These are phyloP conservation scores for Notoglanidium macrostoma DNA, from an alignment of 2,797 vertebrate genomes.

Conservation along the genomic window DNA sequence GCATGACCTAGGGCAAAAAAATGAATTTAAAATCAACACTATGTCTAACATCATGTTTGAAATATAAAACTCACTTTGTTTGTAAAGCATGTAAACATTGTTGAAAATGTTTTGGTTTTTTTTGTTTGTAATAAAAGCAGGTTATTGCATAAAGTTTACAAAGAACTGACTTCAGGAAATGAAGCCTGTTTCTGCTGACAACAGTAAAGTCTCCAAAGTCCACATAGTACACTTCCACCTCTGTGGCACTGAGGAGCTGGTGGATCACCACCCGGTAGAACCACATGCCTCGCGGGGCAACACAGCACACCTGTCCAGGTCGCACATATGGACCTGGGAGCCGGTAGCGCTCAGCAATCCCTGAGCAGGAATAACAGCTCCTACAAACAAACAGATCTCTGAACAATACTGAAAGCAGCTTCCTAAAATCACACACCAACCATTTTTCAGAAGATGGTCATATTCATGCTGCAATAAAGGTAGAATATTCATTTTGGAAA, in stretches of 20 bases:
- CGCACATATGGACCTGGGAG: constrained; percentile 79
- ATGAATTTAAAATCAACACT: not conserved
- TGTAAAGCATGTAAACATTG: not conserved
- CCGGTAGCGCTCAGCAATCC: constrained; percentile 80
- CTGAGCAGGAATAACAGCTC: constrained; percentile 81
- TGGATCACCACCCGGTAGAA: constrained; percentile 91
- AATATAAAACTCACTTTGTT: not conserved
- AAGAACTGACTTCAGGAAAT: constrained; percentile 88
- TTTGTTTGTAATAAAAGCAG: not conserved
- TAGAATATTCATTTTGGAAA: not conserved
- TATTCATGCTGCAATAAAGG: not conserved
- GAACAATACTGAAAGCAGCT: not conserved
- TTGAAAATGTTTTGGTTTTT: not conserved
- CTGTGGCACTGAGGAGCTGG: constrained; percentile 71
- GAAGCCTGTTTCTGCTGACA: constrained; percentile 78
- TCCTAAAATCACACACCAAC: not conserved
- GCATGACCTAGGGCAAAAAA: constrained; percentile 73
- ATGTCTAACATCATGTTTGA: not conserved
- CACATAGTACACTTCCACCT: constrained; percentile 87
- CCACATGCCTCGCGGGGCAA: constrained; percentile 78
- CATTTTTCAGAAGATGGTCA: not conserved
- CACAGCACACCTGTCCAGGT: constrained; percentile 87
- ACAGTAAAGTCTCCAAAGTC: constrained; percentile 82
- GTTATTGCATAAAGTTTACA: too few species aligned
- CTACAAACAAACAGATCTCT: constrained; percentile 64